Base-by-base conservation (phyloP, 2,888 invertebrate species). In the Podabrus alpinus region DNA sequence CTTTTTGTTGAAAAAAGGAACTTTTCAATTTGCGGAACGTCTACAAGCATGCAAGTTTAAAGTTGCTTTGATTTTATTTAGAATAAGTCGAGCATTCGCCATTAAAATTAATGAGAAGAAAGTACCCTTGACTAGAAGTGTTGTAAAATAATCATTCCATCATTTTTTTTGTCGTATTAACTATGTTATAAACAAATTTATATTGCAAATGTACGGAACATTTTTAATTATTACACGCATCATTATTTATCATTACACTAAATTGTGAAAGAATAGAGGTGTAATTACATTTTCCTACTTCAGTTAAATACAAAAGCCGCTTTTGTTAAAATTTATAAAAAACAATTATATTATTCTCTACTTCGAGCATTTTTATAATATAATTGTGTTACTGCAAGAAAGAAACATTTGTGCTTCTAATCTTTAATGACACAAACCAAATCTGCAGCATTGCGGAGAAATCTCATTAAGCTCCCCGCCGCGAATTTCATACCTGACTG, bases 401-500 rank as follows among this genome's bases (percentile, higher is more conserved):
- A 59, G 68, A 74, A 74, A 75, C 75, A 79, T 78, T 76, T 80
- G 77, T 77, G 78, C 78, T 77, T 79, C 77, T 80, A 72, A 74
- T 79, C 78, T 68, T 73, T 83, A 80, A 83, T 82, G 83, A 80
- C 80, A 81, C 81, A 81, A 79, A 77, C 76, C 76, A 77, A 77
- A 79, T 78, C 77, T 75, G 74, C 80, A 76, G 74, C 78, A 75
- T 69, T 17, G 77, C 68, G 73, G 71, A 77, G 80, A 84, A 84
- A 83, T 83, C 82, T 82, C 83, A 83, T 84, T 83, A 83, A 80
- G 77, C 79, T 81, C 79, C 80, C 81, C 79, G 78, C 77, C 66
- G 71, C 75, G 79, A 79, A 79, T 81, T 81, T 78, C 80, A 79
- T 83, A 82, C 81, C 82, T 82, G 81, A 80, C 81, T 79, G 80